Evolutionary conservation across 2,113 vertebrate species (phyloP).

Genomic region (Fukomys damarensis): DNA sequence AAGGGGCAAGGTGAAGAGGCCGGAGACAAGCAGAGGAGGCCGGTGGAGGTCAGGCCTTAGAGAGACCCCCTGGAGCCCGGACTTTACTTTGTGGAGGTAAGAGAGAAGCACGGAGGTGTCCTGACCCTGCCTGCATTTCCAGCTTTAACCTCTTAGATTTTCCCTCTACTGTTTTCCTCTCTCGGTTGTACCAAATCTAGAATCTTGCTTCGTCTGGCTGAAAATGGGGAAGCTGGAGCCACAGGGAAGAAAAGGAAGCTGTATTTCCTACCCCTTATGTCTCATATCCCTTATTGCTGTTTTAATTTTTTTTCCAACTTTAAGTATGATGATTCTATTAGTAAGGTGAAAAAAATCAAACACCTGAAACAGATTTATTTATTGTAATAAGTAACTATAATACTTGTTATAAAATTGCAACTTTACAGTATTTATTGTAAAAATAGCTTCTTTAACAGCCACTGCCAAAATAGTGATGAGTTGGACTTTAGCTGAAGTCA

Average conservation of each 20-base stretch:
- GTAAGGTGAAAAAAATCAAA: background rate
- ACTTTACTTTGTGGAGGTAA: background rate
- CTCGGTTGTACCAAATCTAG: background rate
- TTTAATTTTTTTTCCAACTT: background rate
- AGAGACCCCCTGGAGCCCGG: no score
- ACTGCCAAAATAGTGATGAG: background rate
- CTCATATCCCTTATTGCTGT: background rate
- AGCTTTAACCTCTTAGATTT: background rate
- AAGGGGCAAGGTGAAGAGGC: background rate
- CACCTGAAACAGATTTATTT: background rate
- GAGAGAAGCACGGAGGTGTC: background rate
- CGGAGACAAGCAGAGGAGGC: background rate
- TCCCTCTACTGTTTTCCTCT: background rate
- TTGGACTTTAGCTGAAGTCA: background rate
- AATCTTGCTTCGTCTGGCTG: background rate
- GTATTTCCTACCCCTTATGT: background rate
- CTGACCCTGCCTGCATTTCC: background rate
- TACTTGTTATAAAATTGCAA: background rate
- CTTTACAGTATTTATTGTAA: background rate
- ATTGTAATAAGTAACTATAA: background rate
- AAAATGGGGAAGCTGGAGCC: background rate
- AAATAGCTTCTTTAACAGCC: background rate
- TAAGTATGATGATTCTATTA: background rate
- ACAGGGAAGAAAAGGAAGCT: background rate
- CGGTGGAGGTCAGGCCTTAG: rapidly evolving